phyloP scores from a whole-genome alignment of 2,797 vertebrate genomes.

The Melopsittacus undulatus region DNA sequence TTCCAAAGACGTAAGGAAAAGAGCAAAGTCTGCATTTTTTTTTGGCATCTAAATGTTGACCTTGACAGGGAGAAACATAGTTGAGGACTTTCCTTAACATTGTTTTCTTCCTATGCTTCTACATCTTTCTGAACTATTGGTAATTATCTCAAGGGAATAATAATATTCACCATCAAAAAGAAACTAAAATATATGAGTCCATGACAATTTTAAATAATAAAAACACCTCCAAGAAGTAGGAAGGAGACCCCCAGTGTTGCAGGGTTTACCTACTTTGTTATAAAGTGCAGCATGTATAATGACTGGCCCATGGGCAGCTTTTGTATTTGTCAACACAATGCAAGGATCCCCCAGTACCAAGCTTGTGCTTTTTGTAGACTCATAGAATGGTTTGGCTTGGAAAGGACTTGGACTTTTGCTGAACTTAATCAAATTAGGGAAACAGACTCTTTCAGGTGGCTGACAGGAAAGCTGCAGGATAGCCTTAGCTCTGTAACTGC shows the following conservation, averaged over 20 bases:
- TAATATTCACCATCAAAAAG: neutral
- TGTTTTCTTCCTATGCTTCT: neutral
- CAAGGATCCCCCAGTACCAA: neutral
- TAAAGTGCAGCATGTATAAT: neutral
- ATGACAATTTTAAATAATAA: neutral
- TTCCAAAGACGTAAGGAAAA: neutral
- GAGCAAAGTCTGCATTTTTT: neutral
- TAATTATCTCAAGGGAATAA: neutral
- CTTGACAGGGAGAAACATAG: neutral
- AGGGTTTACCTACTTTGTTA: neutral
- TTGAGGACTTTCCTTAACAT: neutral
- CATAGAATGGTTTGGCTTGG: neutral
- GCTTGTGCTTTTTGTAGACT: neutral
- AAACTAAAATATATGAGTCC: neutral
- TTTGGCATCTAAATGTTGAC: neutral
- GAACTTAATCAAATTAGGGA: neutral
- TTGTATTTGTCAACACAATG: neutral
- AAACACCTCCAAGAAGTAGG: neutral
- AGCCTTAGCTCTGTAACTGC: neutral
- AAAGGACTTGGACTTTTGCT: neutral
- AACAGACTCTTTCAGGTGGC: neutral
- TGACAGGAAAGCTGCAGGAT: neutral
- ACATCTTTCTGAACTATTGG: neutral
- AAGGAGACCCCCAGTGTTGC: neutral
- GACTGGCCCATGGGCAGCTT: neutral